Base-by-base conservation (phyloP, 2,113 vertebrate genomes). In the Lophochroa leadbeateri region DNA sequence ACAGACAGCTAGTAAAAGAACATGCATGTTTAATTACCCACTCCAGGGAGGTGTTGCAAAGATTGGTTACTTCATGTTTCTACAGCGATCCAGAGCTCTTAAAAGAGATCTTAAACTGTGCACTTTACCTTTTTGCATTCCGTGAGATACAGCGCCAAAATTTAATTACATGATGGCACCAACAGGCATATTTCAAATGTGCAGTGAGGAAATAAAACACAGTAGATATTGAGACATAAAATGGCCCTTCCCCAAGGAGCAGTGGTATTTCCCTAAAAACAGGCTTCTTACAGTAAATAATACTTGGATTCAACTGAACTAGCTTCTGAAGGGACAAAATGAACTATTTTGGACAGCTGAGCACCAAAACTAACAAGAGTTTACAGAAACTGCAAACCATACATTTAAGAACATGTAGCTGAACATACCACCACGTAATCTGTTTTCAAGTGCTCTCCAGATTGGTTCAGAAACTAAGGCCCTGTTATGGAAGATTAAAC, bases 131-230 rank as follows among this genome's bases (percentile, higher is more conserved):
- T 82, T 78, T 24, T 68, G 39, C 74, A 87, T 90, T 85, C 74
- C 53, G 46, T 18, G 33, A 88, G 78, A 94, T 35, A 67, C 21
- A 63, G 37, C 2, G 8, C 83, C 77, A 86, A 82, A 77, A 90
- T 70, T 63, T 91, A 91, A 92, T 84, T 91, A 96, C 39, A 82
- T 13, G n/a, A 91, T 69, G 71, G 80, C 80, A 84, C 44, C 67
- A 72, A 76, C 44, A 91, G 28, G 41, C 53, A 53, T 52, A 84
- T 70, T 92, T 94, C 49, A 95, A 87, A 90, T 35, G 63, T 63
- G 58, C 63, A 91, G 86, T 2, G 5, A 92, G 53, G 55, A 92
- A 82, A 90, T 58, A 85, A 94, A 95, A 47, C 28, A 72, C 44
- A 86, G 76, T 25, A 86, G 75, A 92, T 6, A 93, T 11, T 50